Evolutionary conservation across 2,113 vertebrate genomes (phyloP), one percentile per base, ranked within the genome.

Genomic region (Myrmophylax atrothorax): DNA sequence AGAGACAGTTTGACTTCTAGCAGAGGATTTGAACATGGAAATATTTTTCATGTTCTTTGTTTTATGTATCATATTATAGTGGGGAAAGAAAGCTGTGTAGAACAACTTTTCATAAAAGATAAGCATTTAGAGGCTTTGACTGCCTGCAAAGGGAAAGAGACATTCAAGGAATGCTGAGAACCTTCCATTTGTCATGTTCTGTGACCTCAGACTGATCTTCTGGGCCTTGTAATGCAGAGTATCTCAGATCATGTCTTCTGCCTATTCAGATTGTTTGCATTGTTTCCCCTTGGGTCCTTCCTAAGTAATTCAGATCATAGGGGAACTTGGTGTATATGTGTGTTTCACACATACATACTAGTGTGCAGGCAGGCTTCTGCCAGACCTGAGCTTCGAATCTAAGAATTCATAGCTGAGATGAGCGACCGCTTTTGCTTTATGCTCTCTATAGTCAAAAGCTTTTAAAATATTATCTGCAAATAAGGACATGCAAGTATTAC

Each of bases 1-100:
- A 64, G 50, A 96, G 37, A 18, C 22, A 67, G 13, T 62, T 87
- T 58, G 22, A 86, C 24, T 86, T 91, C 79, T 88, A 86, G 24
- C 14, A 86, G 55, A 66, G 25, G 13, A 92, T 35, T 66, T 35
- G 29, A 66, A 73, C 10, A 40, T 7, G 1, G 6, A 80, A 91
- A 81, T 59, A 13, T 70, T 84, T 84, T 62, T 73, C 11, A 7
- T 18, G 2, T 31, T 85, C 44, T 66, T 90, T 90, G n/a, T 14
- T 80, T 58, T 50, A 35, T 73, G 3, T 12, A 50, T 58, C 42
- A 26, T n/a, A 60, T 52, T 66, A 73, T 13, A 44, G 59, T 18
- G 3, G 18, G 8, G 4, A 12, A 47, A n/a, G 10, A 35, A 77
- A 70, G 12, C 18, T 13, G 3, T 24, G 19, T 10, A 40, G 14